These are phyloP conservation scores for Rotaria macrura DNA, from an alignment of 2,888 invertebrate species.

Conservation along the genomic window DNA sequence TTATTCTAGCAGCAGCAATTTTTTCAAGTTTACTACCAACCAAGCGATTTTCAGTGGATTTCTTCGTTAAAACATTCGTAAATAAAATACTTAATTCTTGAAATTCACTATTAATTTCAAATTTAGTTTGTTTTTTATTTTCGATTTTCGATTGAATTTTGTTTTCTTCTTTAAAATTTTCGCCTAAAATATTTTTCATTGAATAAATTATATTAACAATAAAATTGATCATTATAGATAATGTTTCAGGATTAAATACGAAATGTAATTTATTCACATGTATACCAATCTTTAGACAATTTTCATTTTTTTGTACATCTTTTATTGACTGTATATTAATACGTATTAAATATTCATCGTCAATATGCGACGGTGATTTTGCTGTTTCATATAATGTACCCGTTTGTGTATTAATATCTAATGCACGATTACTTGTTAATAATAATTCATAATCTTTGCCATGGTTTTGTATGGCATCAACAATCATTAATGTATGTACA, in stretches of 20 bases:
- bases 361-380: background rate
- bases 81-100: slow-evolving; percentile 21
- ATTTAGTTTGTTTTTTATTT: background rate
- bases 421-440: slow-evolving; percentile 67
- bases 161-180: background rate
- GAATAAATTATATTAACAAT: slow-evolving; percentile 13
- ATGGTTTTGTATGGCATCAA: slow-evolving; percentile 85
- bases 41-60: background rate
- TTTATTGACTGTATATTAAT: background rate
- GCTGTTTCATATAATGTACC: slow-evolving; percentile 14
- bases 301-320: background rate
- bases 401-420: slow-evolving; percentile 24
- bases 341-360: slow-evolving; percentile 21
- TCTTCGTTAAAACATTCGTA: background rate
- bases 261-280: slow-evolving; percentile 25
- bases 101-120: slow-evolving; percentile 18
- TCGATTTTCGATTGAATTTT: background rate
- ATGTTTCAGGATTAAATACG: slow-evolving; percentile 27
- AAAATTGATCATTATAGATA: slow-evolving; percentile 23
- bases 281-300: slow-evolving; percentile 20
- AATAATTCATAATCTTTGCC: slow-evolving; percentile 87
- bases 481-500: slow-evolving; percentile 59
- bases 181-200: background rate
- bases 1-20: background rate
- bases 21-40: background rate